Evolutionary conservation across 2,888 invertebrate genomes (phyloP), one percentile per base, ranked within the genome.

Genomic region (Empis stercorea): DNA sequence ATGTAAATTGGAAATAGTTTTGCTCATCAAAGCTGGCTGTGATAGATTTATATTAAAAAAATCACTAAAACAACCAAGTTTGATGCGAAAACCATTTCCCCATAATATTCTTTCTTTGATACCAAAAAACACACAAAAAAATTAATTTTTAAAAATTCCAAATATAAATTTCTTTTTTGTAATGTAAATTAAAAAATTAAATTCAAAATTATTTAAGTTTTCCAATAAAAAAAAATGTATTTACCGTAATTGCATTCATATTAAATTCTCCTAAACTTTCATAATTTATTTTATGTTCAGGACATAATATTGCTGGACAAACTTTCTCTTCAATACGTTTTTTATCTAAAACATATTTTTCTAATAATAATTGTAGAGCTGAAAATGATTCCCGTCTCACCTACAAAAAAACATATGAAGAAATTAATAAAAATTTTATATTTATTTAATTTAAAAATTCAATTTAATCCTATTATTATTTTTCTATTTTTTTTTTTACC

Each of bases 11-110:
- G 50, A 51, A 52, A 52, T 50, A 61, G 63, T 64, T 62, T 63
- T 66, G 65, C 65, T 65, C 67, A 67, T 67, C 67, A 67, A 67
- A 67, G 64, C 65, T 65, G 65, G 66, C 66, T 66, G 66, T 67
- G 67, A 67, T 67, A 67, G 62, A 57, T 56, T 59, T 40, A 56
- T 59, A 56, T 61, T 58, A 59, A 57, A 57, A 58, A 58, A 59
- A 57, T 59, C 44, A 54, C 63, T 65, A 60, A 57, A 57, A 61
- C 66, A 66, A 61, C 66, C 66, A 64, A 62, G 63, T 66, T 66
- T 66, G 66, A 66, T 66, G 66, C 63, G 65, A 65, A 40, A 23
- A 40, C 40, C 27, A 40, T 14, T 40, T 23, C 40, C 40, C 10
- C 9, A n/a, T 7, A 20, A 9, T 20, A n/a, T 39, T 38, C 7